phyloP scores from a whole-genome alignment of 1,140 invertebrate species.

The Trissolcus basalis region DNA sequence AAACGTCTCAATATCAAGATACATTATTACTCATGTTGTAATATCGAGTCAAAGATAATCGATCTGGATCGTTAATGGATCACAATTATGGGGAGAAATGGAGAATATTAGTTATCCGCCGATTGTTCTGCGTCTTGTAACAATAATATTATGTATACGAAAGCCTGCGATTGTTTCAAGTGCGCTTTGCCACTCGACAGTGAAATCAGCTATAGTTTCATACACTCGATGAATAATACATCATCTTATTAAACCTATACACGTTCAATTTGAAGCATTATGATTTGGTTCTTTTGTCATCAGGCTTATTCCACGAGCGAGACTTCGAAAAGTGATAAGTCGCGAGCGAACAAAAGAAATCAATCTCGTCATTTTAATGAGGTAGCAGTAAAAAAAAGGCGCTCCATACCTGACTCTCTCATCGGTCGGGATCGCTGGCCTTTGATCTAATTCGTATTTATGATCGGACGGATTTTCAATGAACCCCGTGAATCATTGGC shows the following conservation, averaged over 20 bases:
- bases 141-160: constrained; percentile 1
- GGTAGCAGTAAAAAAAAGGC: not conserved
- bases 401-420: too few relatives aligned
- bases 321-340: not conserved
- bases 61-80: not conserved
- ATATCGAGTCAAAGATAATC: not conserved
- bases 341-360: not conserved
- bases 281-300: not conserved
- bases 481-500: too few relatives aligned
- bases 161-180: constrained; percentile 9
- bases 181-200: not conserved
- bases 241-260: constrained; percentile 1
- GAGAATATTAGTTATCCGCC: constrained; percentile 6
- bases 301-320: not conserved
- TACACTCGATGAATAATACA: constrained; percentile 10
- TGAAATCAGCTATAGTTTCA: not conserved
- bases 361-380: not conserved
- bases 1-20: not conserved
- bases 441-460: too few relatives aligned
- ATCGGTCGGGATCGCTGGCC: too few relatives aligned
- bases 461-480: too few relatives aligned
- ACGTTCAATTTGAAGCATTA: not conserved
- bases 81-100: not conserved
- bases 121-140: not conserved
- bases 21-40: too few relatives aligned